Percentiles rank a stretch among this genome's conserved stretches.
These are phyloP conservation scores for Nasua narica DNA, from an alignment of 2,797 vertebrate genomes.

Conservation along the genomic window DNA sequence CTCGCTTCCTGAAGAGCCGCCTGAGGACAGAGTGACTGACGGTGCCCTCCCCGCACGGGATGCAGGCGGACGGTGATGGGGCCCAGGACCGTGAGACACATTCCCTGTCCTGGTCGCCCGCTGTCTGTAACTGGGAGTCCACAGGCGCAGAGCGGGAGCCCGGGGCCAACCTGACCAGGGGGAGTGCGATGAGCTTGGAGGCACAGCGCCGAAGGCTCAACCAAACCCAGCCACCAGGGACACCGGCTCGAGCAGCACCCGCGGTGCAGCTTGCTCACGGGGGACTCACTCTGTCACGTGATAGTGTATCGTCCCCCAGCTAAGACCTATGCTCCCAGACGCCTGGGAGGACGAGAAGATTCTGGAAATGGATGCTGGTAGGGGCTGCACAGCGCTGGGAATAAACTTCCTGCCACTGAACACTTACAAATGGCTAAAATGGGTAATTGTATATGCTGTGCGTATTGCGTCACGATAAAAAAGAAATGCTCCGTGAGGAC, in stretches of 20 bases:
- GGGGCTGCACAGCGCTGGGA: not conserved
- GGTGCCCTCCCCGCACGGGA: constrained; percentile 3
- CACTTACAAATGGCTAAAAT: not conserved
- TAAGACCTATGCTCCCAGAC: not conserved
- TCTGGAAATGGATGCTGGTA: not conserved
- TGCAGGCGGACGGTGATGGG: not conserved
- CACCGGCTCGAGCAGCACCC: fast-evolving
- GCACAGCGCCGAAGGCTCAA: too few species aligned
- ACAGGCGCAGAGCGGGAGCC: constrained; percentile 20
- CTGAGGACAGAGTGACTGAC: not conserved
- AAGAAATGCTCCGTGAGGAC: not conserved
- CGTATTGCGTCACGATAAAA: not conserved
- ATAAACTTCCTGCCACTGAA: not conserved
- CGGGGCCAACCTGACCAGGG: not conserved
- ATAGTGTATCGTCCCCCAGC: fast-evolving
- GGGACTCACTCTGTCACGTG: fast-evolving
- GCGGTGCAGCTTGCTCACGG: fast-evolving
- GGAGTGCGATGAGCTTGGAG: not conserved
- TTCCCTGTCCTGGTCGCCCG: not conserved
- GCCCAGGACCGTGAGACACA: not conserved
- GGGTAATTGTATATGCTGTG: too few species aligned
- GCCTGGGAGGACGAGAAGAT: not conserved
- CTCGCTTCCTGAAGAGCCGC: not conserved
- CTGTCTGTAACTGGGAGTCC: constrained; percentile 57
- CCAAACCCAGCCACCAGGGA: fast-evolving